Conservation (phyloP, 2,797 vertebrate species). For the Nothura maculosa region DNA sequence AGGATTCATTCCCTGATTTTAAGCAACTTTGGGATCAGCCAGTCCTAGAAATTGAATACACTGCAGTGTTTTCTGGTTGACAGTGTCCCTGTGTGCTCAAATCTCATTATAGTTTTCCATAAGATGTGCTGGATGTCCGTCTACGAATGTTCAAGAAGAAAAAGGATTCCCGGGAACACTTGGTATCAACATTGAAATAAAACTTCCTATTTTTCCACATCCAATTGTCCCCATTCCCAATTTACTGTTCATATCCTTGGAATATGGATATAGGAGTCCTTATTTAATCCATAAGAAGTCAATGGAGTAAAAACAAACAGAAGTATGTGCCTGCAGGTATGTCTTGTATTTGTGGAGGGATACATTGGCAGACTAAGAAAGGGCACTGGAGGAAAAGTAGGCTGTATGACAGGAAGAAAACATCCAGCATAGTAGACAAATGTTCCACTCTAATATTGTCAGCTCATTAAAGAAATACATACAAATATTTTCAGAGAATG, state of each 20-base stretch:
- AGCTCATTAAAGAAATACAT: background rate
- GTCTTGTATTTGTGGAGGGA: background rate
- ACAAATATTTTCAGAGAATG: background rate
- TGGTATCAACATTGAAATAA: background rate
- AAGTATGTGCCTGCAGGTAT: too few relatives aligned
- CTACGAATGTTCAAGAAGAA: background rate
- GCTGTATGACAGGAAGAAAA: background rate
- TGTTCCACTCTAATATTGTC: background rate
- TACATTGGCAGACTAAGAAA: rapidly evolving
- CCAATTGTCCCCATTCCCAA: rapidly evolving
- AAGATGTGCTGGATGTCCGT: background rate
- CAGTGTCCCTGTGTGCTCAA: background rate
- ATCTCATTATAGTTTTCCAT: background rate
- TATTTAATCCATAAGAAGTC: background rate
- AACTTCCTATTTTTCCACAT: background rate
- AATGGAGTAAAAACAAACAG: background rate
- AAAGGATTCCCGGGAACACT: background rate
- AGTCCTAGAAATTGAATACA: background rate
- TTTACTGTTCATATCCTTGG: background rate
- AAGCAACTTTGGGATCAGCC: background rate
- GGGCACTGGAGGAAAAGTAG: background rate
- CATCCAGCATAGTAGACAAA: background rate
- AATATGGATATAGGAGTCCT: too few relatives aligned
- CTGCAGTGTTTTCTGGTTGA: background rate
- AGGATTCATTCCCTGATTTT: background rate